phyloP scores from a whole-genome alignment of 2,113 vertebrate species.

The Boulengeromyrus knoepffleri region DNA sequence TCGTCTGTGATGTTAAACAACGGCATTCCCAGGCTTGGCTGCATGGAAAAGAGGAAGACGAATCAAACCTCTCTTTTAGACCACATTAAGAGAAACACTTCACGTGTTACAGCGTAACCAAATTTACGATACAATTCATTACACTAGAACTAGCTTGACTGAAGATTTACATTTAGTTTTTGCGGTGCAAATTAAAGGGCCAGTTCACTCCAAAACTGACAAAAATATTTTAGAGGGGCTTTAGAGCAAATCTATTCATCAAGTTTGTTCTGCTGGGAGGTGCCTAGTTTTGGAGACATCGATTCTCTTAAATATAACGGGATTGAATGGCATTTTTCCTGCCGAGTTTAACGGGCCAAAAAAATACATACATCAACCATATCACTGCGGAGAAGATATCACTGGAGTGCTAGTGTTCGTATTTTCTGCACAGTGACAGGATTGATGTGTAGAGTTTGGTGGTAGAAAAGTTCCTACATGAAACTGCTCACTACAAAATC shows the following conservation, averaged over 20 bases:
- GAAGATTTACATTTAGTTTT: not conserved
- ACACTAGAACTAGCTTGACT: not conserved
- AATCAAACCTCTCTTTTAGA: not conserved
- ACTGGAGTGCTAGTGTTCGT: not conserved
- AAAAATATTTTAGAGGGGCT: not conserved
- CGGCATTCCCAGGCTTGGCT: slow-evolving; percentile 57
- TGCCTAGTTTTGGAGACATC: not conserved
- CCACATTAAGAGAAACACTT: not conserved
- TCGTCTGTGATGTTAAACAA: slow-evolving; percentile 70
- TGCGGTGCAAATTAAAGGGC: not conserved
- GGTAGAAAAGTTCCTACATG: not conserved
- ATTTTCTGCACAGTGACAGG: not conserved
- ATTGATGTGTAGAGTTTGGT: too few relatives aligned
- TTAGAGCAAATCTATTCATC: not conserved
- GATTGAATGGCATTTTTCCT: not conserved
- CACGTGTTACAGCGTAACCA: not conserved
- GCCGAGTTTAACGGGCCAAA: not conserved
- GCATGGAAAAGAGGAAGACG: not conserved
- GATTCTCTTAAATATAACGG: not conserved
- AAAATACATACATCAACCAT: not conserved
- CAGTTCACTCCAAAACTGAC: too few relatives aligned
- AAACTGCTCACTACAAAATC: not conserved
- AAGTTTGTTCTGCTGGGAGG: not conserved
- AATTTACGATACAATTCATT: not conserved
- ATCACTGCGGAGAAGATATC: too few relatives aligned